These are phyloP conservation scores for Orthosia cruda DNA, from an alignment of 2,888 invertebrate genomes.

Conservation along the genomic window DNA sequence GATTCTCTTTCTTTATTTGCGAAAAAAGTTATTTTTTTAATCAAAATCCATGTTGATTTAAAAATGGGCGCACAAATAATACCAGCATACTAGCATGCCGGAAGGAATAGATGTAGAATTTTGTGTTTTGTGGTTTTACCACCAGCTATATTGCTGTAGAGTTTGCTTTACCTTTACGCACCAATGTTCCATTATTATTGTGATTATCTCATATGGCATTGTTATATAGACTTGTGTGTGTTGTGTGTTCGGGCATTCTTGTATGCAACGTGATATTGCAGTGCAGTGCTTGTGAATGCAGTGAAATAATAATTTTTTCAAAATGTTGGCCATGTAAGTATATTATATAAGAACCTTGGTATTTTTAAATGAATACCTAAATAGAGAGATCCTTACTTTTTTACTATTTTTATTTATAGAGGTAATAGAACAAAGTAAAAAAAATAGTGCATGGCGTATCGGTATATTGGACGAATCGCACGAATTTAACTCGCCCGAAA, in stretches of 20 bases:
- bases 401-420: no score
- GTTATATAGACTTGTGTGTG: conserved; percentile 2
- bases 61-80: not conserved
- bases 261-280: conserved; percentile 3
- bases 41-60: not conserved
- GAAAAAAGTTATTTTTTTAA: not conserved
- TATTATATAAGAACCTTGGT: not conserved
- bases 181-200: conserved; percentile 26
- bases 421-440: no score
- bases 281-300: not conserved
- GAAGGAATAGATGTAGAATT: not conserved
- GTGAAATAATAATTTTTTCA: conserved; percentile 20
- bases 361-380: not conserved
- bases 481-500: no score
- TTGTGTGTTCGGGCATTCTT: conserved; percentile 14
- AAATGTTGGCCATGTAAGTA: conserved; percentile 53
- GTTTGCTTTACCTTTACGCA: conserved; percentile 10
- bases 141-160: conserved; percentile 10
- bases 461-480: no score
- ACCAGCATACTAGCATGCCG: no score
- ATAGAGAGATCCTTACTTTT: no score
- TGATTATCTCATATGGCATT: conserved; percentile 18
- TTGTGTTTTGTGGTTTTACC: not conserved
- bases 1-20: not conserved
- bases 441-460: no score